These are phyloP conservation scores for Australoheros scitulus DNA, from an alignment of 2,113 vertebrate genomes.

Conservation along the genomic window DNA sequence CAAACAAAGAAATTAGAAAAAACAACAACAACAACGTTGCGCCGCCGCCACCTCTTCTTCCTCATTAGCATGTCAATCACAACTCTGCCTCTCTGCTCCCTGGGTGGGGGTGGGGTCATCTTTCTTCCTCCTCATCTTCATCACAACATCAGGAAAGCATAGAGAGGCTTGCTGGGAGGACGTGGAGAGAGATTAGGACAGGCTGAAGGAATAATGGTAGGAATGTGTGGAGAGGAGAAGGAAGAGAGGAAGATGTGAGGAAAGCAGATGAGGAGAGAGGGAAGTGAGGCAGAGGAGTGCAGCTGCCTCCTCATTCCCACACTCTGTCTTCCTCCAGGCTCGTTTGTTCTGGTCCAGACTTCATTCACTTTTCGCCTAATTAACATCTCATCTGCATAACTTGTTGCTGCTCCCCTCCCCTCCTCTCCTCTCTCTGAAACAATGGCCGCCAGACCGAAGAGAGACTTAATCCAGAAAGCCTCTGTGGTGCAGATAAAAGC, in stretches of 20 bases:
- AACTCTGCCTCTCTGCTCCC: slow-evolving; percentile 84
- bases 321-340: slow-evolving; percentile 89
- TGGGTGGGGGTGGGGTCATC: background rate
- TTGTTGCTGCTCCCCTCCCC: slow-evolving; percentile 83
- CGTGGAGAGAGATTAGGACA: background rate
- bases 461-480: slow-evolving; percentile 83
- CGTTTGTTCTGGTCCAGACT: slow-evolving; percentile 86
- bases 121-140: slow-evolving; percentile 14
- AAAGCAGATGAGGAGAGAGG: background rate
- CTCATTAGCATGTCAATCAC: slow-evolving; percentile 97
- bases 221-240: background rate
- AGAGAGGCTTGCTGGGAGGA: background rate
- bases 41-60: slow-evolving; percentile 68
- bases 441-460: slow-evolving; percentile 88
- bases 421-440: slow-evolving; percentile 78
- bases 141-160: background rate
- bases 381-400: slow-evolving; percentile 99
- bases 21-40: slow-evolving; percentile 70
- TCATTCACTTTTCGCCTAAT: slow-evolving; percentile 85
- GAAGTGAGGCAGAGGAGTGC: slow-evolving; percentile 60
- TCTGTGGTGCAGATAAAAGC: slow-evolving; percentile 76
- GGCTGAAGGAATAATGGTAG: background rate
- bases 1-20: slow-evolving; percentile 89
- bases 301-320: slow-evolving; percentile 95
- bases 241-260: background rate